Percentiles rank a stretch among this genome's conserved stretches.
Evolutionary conservation across 1,140 invertebrate genomes (phyloP).

Genomic region (Triops cancriformis): DNA sequence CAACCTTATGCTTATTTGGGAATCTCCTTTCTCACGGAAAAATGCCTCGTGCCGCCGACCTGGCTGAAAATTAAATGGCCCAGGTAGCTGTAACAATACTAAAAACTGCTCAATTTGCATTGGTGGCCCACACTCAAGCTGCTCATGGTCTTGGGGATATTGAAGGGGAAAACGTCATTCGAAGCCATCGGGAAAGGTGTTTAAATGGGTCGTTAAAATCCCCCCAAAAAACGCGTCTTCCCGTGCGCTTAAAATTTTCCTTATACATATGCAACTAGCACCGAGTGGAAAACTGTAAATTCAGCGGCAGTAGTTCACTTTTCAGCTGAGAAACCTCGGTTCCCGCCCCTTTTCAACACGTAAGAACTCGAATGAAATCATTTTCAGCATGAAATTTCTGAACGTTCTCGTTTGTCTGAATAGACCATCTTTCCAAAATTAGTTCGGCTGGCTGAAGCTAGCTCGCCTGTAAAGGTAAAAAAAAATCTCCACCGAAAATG

Average conservation of each 20-base stretch:
- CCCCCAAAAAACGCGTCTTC: background rate
- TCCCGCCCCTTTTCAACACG: background rate
- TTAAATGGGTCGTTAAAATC: slow-evolving; percentile 5
- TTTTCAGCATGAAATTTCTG: background rate
- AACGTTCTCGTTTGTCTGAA: background rate
- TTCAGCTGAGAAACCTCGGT: background rate
- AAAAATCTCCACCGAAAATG: background rate
- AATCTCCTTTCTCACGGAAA: background rate
- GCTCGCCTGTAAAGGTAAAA: background rate
- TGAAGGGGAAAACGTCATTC: background rate
- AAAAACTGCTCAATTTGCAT: background rate
- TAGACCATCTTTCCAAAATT: background rate
- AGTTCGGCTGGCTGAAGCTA: background rate
- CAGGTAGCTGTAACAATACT: background rate
- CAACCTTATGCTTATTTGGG: slow-evolving; percentile 5
- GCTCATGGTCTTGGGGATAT: background rate
- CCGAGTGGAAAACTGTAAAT: background rate
- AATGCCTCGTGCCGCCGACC: background rate
- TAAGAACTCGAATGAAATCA: background rate
- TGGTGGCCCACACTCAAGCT: background rate
- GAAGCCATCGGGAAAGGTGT: background rate
- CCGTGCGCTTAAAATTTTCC: background rate
- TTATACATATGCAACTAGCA: background rate
- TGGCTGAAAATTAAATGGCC: background rate
- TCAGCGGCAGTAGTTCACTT: background rate